Evolutionary conservation across 2,797 vertebrate genomes (phyloP), one percentile per base, ranked within the genome.

Genomic region (Lemur catta): DNA sequence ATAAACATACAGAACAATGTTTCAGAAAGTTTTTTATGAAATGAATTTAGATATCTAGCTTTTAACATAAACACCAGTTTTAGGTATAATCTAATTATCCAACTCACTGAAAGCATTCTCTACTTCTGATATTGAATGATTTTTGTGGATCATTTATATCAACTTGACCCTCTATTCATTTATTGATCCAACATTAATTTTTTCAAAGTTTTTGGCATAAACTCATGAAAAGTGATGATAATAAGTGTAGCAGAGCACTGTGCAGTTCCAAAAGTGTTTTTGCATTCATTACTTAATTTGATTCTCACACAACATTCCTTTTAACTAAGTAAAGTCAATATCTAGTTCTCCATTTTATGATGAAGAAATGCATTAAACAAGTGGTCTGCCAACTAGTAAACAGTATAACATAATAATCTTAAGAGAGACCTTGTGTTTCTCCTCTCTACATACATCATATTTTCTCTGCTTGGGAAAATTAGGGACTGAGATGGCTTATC

Each of bases 11-110:
- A 17, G 11, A 82, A 63, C 8, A 65, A 82, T 50, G 7, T 50
- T 92, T 95, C 43, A 52, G 69, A 93, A 90, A 55, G 35, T 92
- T 71, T 91, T 95, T 69, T 74, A 90, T 94, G 35, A 52, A 50
- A 86, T 75, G 74, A 65, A 81, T 92, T 63, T 72, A 74, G 24
- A 46, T 55, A 48, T 79, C 50, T 88, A 81, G 13, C 12, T 79
- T 92, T 84, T 50, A 91, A 76, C 33, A 11, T 69, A 82, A 93
- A 57, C 30, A 22, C 4, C 13, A 57, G 26, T 13, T 79, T 69
- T 61, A 11, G 41, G 50, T 4, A 76, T 87, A 78, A 52, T 57
- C 67, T 57, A 89, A 91, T 57, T 55, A 2, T 55, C 14, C 20
- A 80, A 6, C 2, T 84, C 57, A 52, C 26, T 93, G 17, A 69